Conservation (phyloP, 2,797 vertebrate genomes). For the Atherinosoma microstoma region DNA sequence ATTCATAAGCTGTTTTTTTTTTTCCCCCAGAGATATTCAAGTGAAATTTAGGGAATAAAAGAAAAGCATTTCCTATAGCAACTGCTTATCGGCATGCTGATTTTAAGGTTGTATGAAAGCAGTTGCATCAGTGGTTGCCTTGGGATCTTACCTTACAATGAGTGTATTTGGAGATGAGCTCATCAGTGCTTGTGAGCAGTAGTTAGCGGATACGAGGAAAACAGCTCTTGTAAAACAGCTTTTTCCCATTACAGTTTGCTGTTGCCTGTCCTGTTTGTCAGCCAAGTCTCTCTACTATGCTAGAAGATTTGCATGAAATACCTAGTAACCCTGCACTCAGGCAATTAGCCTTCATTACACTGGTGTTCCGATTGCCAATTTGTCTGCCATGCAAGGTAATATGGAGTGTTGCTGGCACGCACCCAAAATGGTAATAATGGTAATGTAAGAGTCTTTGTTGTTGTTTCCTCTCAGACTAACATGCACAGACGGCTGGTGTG, state of each 20-base stretch:
- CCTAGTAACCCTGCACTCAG: constrained; percentile 83
- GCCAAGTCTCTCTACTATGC: constrained; percentile 68
- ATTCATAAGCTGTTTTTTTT: background rate
- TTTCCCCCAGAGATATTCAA: background rate
- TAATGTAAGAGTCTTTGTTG: constrained; percentile 80
- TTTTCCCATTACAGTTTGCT: constrained; percentile 58
- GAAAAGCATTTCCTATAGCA: background rate
- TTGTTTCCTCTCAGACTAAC: constrained; percentile 77
- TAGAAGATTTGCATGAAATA: constrained; percentile 81
- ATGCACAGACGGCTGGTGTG: constrained; percentile 60
- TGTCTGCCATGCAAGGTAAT: constrained; percentile 84
- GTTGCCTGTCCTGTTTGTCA: constrained; percentile 64
- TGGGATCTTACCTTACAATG: constrained; percentile 23
- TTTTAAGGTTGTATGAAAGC: constrained; percentile 10
- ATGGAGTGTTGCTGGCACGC: constrained; percentile 78
- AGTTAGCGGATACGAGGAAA: constrained; percentile 60
- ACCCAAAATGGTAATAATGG: constrained; percentile 84
- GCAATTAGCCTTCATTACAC: constrained; percentile 86
- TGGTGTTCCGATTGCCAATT: constrained; percentile 82
- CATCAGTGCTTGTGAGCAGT: constrained; percentile 53
- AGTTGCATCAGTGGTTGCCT: constrained; percentile 11
- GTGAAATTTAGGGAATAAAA: background rate
- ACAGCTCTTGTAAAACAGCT: constrained; percentile 52
- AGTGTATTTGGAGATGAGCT: constrained; percentile 48
- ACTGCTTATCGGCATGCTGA: constrained; percentile 6